Percentiles rank a stretch among this genome's conserved stretches.
Conservation (phyloP, 2,888 invertebrate genomes). For the Bimastos eiseni region DNA sequence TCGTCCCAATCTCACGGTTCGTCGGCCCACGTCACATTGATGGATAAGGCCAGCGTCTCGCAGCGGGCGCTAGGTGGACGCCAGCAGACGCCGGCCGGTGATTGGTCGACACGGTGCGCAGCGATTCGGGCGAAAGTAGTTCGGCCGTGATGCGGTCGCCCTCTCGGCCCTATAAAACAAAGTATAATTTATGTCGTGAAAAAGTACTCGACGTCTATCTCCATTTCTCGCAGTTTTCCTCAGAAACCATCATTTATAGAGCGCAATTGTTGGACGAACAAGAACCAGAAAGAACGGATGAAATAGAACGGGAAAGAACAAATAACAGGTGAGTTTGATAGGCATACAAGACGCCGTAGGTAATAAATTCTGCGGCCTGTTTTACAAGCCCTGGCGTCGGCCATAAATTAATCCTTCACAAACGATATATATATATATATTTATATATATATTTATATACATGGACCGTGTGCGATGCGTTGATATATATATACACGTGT, state of each 20-base stretch:
- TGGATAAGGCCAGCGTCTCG: background rate
- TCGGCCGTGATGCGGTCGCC: background rate
- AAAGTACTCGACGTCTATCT: background rate
- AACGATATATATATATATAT: background rate
- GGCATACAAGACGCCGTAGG: background rate
- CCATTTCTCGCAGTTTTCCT: background rate
- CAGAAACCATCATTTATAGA: background rate
- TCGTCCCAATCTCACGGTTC: background rate
- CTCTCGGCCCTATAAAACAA: constrained; percentile 7
- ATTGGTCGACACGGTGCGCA: constrained; percentile 17
- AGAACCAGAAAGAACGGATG: background rate
- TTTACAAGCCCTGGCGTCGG: background rate
- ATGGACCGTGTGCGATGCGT: background rate
- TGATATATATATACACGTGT: background rate
- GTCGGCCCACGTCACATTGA: background rate
- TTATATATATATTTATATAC: background rate
- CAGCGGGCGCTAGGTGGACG: constrained; percentile 20
- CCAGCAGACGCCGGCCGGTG: constrained; percentile 4
- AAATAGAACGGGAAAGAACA: background rate
- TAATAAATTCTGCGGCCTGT: background rate
- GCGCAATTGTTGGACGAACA: background rate
- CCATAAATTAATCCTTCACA: background rate
- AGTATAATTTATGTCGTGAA: constrained; percentile 24
- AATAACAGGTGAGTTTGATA: background rate
- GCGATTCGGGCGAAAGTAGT: constrained; percentile 14